Evolutionary conservation across 2,113 vertebrate species (phyloP).

Genomic region (Murina feae): DNA sequence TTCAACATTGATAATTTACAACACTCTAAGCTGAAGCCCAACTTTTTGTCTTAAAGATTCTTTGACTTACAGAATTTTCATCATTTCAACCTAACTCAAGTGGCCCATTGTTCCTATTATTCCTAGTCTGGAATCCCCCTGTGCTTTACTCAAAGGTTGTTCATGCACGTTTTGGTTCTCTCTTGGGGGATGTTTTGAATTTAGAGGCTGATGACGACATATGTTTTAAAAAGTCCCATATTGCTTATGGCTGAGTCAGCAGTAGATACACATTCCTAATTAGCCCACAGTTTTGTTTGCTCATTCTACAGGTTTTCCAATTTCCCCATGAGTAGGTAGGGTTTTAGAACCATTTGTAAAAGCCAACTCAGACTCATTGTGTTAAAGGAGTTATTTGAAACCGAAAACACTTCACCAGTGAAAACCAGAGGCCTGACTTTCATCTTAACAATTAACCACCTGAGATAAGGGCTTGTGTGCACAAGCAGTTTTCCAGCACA

Average conservation of each 20-base stretch:
- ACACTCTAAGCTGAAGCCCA: neutral
- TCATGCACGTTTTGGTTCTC: neutral
- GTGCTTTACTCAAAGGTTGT: neutral
- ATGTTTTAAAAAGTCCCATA: constrained; percentile 43
- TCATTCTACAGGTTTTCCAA: constrained; percentile 17
- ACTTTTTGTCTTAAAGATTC: neutral
- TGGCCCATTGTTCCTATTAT: neutral
- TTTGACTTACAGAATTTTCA: neutral
- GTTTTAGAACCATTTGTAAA: neutral
- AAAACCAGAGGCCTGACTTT: neutral
- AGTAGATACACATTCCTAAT: neutral
- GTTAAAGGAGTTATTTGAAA: neutral
- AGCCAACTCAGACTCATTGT: neutral
- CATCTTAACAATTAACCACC: neutral
- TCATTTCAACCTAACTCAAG: neutral
- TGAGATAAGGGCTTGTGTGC: constrained; percentile 16
- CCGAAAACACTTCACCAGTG: neutral
- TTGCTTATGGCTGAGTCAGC: constrained; percentile 53
- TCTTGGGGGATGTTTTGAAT: neutral
- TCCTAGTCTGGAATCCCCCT: neutral
- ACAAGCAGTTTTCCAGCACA: constrained; percentile 2
- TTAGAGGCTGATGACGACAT: neutral
- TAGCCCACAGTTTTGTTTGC: neutral
- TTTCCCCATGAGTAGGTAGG: neutral
- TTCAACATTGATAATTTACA: neutral